These are phyloP conservation scores for Etheostoma nigrum DNA, from an alignment of 2,797 vertebrate species.

Conservation along the genomic window DNA sequence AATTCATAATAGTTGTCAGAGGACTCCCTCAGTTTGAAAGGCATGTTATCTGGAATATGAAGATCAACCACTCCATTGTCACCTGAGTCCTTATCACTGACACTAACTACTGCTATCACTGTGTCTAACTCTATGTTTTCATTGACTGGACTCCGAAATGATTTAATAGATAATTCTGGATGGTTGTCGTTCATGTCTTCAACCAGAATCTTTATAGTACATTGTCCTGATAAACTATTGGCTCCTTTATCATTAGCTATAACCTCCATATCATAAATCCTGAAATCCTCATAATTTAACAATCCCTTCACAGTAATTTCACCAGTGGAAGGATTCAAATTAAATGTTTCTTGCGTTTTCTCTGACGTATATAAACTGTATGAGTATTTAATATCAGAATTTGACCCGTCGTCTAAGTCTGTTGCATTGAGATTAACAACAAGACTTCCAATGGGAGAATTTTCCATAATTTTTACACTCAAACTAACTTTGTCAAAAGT, in stretches of 20 bases:
- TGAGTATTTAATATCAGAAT: background rate
- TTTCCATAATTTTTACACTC: slow-evolving; percentile 36
- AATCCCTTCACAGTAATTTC: slow-evolving; percentile 81
- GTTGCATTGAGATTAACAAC: slow-evolving; percentile 83
- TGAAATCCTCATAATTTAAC: slow-evolving; percentile 85
- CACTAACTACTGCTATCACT: slow-evolving; percentile 79
- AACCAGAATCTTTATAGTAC: slow-evolving; percentile 78
- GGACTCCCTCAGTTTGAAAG: slow-evolving; percentile 75
- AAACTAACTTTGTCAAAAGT: slow-evolving; percentile 64
- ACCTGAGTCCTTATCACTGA: slow-evolving; percentile 77
- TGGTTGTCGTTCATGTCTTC: slow-evolving; percentile 80
- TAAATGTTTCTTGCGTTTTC: slow-evolving; percentile 68
- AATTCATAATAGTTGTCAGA: slow-evolving; percentile 76
- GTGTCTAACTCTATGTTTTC: slow-evolving; percentile 73
- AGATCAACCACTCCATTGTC: slow-evolving; percentile 76
- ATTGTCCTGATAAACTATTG: slow-evolving; percentile 76
- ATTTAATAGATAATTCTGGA: slow-evolving; percentile 76
- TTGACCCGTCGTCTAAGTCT: slow-evolving; percentile 69
- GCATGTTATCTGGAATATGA: slow-evolving; percentile 63
- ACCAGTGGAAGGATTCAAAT: slow-evolving; percentile 70
- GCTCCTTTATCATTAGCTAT: slow-evolving; percentile 79
- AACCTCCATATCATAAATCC: slow-evolving; percentile 82
- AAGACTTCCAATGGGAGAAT: slow-evolving; percentile 69
- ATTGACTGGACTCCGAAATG: slow-evolving; percentile 65
- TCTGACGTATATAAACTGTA: slow-evolving; percentile 72